Conservation (phyloP, 2,888 invertebrate genomes). For the Acrocera orbiculus region DNA sequence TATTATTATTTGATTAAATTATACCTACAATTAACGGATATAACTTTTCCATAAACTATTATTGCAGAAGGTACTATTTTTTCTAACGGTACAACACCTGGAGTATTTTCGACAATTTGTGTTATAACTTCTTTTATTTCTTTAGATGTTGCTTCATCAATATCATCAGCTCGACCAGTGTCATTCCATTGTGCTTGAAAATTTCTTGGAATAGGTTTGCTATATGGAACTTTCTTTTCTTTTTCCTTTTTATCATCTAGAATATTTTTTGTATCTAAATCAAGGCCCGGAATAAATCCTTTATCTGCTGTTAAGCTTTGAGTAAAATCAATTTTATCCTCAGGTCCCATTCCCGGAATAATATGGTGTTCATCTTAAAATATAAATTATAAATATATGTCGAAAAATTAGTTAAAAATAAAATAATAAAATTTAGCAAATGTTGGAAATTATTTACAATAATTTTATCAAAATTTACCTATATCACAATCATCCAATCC, state of each 20-base stretch:
- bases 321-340: constrained; percentile 71
- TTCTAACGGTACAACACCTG: constrained; percentile 59
- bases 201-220: constrained; percentile 88
- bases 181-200: constrained; percentile 97
- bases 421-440: constrained; percentile 7
- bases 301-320: constrained; percentile 41
- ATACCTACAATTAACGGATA: constrained; percentile 50
- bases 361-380: constrained; percentile 56
- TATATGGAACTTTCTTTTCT: constrained; percentile 76
- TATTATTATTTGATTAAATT: too few species aligned
- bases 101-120: constrained; percentile 54
- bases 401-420: constrained; percentile 1
- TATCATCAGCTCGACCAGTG: constrained; percentile 41
- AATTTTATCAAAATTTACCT: constrained; percentile 29
- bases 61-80: constrained; percentile 65
- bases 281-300: constrained; percentile 65
- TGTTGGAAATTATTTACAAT: not conserved
- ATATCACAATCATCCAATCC: constrained; percentile 53
- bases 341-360: constrained; percentile 97
- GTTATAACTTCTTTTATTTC: constrained; percentile 47
- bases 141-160: constrained; percentile 30
- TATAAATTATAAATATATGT: constrained; percentile 26
- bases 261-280: constrained; percentile 49
- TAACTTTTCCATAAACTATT: constrained; percentile 65
- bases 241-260: constrained; percentile 54